These are phyloP conservation scores for Aleiodes leptofemur DNA, from an alignment of 2,888 invertebrate genomes.

Conservation along the genomic window DNA sequence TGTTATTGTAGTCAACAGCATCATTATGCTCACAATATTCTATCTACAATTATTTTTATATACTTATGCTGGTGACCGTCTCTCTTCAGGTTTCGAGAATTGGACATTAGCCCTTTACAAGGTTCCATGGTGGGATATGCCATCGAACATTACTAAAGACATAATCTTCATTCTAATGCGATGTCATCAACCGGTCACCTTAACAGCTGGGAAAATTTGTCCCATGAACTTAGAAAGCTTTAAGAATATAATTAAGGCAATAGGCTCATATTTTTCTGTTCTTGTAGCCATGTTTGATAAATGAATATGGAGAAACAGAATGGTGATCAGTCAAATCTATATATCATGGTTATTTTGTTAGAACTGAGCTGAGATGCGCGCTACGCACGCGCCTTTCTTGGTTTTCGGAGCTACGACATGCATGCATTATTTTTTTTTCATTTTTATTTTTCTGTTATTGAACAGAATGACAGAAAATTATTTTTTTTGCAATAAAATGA, in stretches of 20 bases:
- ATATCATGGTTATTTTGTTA: no score
- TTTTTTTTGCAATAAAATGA: no score
- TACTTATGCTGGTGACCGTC: constrained; percentile 53
- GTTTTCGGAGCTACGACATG: no score
- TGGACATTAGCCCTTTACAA: constrained; percentile 49
- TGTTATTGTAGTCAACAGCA: constrained; percentile 42
- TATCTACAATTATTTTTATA: constrained; percentile 52
- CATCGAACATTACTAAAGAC: constrained; percentile 45
- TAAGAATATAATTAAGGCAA: constrained; percentile 47
- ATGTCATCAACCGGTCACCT: constrained; percentile 43
- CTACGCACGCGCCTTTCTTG: no score
- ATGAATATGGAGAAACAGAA: constrained; percentile 8
- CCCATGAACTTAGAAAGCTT: constrained; percentile 51
- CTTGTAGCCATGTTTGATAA: constrained; percentile 47
- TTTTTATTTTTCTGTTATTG: no score
- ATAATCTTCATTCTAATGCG: constrained; percentile 51
- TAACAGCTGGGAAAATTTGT: constrained; percentile 53
- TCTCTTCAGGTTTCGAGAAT: constrained; percentile 46
- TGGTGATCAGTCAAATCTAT: no score
- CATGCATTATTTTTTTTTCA: no score
- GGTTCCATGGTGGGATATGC: constrained; percentile 49
- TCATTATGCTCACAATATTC: constrained; percentile 46
- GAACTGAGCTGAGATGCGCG: no score
- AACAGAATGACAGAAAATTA: no score
- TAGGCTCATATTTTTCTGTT: constrained; percentile 46